Conservation (phyloP, 2,888 invertebrate genomes). For the Sepiola atlantica region DNA sequence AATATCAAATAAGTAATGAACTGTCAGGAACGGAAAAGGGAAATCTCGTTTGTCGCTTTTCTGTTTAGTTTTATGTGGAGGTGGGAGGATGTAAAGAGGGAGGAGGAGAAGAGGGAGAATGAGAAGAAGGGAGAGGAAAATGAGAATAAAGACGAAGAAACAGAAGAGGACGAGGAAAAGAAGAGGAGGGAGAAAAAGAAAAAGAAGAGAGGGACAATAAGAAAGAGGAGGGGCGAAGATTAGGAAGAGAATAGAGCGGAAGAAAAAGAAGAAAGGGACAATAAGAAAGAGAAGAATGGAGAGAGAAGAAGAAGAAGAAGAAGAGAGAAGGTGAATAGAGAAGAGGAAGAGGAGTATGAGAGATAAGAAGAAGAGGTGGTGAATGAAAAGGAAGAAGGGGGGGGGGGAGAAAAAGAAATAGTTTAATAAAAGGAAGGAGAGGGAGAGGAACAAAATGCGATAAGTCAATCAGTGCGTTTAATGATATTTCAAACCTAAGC, state of each 20-base stretch:
- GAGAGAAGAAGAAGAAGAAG: too few relatives aligned
- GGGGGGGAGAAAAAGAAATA: slow-evolving; percentile 46
- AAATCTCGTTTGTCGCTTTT: not conserved
- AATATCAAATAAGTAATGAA: not conserved
- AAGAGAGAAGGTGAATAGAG: too few relatives aligned
- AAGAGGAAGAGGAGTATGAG: not conserved
- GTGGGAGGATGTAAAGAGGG: not conserved
- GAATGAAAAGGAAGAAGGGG: slow-evolving; percentile 42
- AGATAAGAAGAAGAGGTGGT: slow-evolving; percentile 48
- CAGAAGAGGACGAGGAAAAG: too few relatives aligned
- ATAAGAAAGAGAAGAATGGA: not conserved
- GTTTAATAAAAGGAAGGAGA: too few relatives aligned
- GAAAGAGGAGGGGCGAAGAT: too few relatives aligned
- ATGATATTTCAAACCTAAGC: not conserved
- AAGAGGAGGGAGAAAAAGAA: slow-evolving; percentile 43
- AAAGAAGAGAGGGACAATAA: slow-evolving; percentile 46
- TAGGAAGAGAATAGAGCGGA: not conserved
- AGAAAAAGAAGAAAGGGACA: slow-evolving; percentile 48
- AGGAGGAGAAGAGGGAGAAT: not conserved
- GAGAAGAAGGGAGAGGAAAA: not conserved
- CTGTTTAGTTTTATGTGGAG: too few relatives aligned
- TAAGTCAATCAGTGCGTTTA: too few relatives aligned
- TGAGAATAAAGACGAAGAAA: too few relatives aligned
- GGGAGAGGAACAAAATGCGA: too few relatives aligned
- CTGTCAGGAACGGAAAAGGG: not conserved